These are phyloP conservation scores for Macquaria ambigua DNA, from an alignment of 2,113 vertebrate genomes.

Conservation along the genomic window DNA sequence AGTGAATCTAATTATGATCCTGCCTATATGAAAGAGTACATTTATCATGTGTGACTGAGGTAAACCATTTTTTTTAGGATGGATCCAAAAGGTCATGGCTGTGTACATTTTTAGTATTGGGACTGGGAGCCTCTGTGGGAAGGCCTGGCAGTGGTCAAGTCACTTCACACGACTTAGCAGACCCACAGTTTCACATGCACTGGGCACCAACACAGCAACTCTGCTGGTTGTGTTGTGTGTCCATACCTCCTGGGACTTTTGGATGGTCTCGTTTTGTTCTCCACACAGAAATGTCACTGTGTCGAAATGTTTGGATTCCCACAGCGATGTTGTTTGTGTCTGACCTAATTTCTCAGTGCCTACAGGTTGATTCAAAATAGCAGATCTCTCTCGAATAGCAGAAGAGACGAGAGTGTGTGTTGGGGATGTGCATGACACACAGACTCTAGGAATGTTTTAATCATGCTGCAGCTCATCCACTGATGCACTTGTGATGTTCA, in stretches of 20 bases:
- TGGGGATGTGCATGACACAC: neutral
- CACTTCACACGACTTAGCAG: neutral
- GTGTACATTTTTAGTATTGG: neutral
- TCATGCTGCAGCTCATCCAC: constrained; percentile 23
- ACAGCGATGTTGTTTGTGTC: constrained; percentile 23
- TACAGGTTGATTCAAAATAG: constrained; percentile 63
- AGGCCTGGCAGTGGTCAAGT: neutral
- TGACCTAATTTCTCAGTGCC: constrained; percentile 60
- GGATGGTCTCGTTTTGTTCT: neutral
- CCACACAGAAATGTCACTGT: constrained; percentile 42
- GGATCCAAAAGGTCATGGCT: neutral
- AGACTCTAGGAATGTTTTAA: constrained; percentile 21
- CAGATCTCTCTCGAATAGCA: constrained; percentile 35
- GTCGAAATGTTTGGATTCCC: constrained; percentile 38
- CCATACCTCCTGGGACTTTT: constrained; percentile 50
- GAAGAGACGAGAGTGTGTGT: neutral
- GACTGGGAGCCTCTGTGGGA: neutral
- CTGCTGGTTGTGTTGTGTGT: neutral
- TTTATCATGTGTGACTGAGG: neutral
- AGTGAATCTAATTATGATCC: neutral
- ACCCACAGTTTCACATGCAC: neutral
- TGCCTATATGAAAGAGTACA: neutral
- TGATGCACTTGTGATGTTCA: constrained; percentile 8
- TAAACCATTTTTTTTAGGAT: no score
- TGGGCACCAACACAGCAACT: neutral